Conservation (phyloP, 2,888 invertebrate species). For the Rhagium mordax region DNA sequence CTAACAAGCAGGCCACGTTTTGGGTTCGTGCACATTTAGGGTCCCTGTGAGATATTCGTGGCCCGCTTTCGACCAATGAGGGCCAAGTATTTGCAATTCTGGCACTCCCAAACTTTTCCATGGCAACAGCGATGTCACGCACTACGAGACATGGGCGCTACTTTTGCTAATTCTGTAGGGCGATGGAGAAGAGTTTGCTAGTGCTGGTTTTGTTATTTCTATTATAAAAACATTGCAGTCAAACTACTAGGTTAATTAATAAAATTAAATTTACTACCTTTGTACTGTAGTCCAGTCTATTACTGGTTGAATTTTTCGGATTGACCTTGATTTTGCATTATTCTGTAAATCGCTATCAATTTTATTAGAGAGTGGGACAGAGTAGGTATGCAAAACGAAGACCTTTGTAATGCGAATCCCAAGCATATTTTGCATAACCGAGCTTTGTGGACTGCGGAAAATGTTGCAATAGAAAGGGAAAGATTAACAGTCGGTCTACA, state of each 20-base stretch:
- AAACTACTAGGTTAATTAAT: too few relatives aligned
- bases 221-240: too few relatives aligned
- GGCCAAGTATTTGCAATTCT: slow-evolving; percentile 55
- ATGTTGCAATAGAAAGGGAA: too few relatives aligned
- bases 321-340: background rate
- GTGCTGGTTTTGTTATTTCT: background rate
- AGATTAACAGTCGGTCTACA: too few relatives aligned
- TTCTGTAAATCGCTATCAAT: background rate
- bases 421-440: background rate
- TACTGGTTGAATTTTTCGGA: background rate
- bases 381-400: background rate
- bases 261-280: too few relatives aligned
- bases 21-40: slow-evolving; percentile 55
- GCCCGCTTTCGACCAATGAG: slow-evolving; percentile 56
- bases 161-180: slow-evolving; percentile 4
- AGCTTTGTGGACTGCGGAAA: background rate
- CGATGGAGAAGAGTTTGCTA: background rate
- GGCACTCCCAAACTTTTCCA: slow-evolving; percentile 64
- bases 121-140: slow-evolving; percentile 61
- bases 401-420: background rate
- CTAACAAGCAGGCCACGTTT: slow-evolving; percentile 51
- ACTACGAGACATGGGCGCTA: slow-evolving; percentile 44
- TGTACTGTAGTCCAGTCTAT: too few relatives aligned
- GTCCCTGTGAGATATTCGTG: slow-evolving; percentile 52
- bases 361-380: background rate